Evolutionary conservation across 2,113 vertebrate genomes (phyloP).

Genomic region (Perognathus longimembris): DNA sequence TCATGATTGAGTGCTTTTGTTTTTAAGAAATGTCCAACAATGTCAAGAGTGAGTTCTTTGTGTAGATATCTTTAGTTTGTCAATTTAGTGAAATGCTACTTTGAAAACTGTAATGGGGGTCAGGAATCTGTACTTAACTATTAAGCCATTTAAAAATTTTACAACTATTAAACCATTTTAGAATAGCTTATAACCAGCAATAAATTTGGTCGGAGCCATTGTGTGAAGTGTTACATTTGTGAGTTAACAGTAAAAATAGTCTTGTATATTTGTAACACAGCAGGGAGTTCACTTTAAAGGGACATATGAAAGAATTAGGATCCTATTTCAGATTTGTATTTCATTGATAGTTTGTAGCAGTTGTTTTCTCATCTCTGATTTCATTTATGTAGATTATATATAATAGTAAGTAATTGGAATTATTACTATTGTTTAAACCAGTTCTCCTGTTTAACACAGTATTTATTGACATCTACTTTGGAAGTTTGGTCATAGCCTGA

Average conservation of each 20-base stretch:
- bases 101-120: slow-evolving; percentile 54
- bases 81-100: slow-evolving; percentile 55
- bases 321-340: slow-evolving; percentile 9
- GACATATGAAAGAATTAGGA: slow-evolving; percentile 24
- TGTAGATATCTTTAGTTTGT: slow-evolving; percentile 49
- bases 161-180: slow-evolving; percentile 47
- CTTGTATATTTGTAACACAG: neutral
- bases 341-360: neutral
- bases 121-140: slow-evolving; percentile 18
- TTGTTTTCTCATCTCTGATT: slow-evolving; percentile 20
- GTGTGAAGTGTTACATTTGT: slow-evolving; percentile 52
- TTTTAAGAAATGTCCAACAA: neutral
- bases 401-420: slow-evolving; percentile 10
- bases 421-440: slow-evolving; percentile 21
- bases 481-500: slow-evolving; percentile 36
- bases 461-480: neutral
- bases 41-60: slow-evolving; percentile 30
- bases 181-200: slow-evolving; percentile 49
- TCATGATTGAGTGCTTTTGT: neutral
- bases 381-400: neutral
- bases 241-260: slow-evolving; percentile 51
- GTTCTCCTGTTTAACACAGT: neutral
- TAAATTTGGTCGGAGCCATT: slow-evolving; percentile 38
- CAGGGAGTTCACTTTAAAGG: slow-evolving; percentile 22
- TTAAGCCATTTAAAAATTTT: neutral